Evolutionary conservation across 2,888 invertebrate genomes (phyloP).

Genomic region (Pinctada fucata): DNA sequence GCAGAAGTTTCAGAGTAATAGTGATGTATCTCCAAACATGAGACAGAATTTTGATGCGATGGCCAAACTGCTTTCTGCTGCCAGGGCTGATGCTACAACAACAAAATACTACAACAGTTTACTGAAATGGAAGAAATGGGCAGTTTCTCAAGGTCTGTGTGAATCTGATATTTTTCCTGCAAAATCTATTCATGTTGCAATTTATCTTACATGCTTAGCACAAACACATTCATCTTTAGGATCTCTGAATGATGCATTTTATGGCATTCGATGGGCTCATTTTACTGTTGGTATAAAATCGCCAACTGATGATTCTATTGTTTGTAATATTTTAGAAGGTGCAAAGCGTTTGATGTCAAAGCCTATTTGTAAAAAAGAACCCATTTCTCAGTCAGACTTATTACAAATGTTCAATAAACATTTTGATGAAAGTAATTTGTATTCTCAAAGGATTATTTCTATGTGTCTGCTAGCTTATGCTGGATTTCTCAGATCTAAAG

Average conservation of each 20-base stretch:
- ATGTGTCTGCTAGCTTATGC: slow-evolving; percentile 34
- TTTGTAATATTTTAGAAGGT: slow-evolving; percentile 36
- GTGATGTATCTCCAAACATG: too few relatives aligned
- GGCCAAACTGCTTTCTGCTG: slow-evolving; percentile 32
- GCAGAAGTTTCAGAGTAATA: too few relatives aligned
- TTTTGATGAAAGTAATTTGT: slow-evolving; percentile 25
- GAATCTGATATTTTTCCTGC: slow-evolving; percentile 43
- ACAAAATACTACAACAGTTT: slow-evolving; percentile 35
- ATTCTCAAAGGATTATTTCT: slow-evolving; percentile 39
- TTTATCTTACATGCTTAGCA: slow-evolving; percentile 44
- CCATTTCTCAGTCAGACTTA: slow-evolving; percentile 26
- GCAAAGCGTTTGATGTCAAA: slow-evolving; percentile 33
- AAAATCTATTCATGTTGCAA: slow-evolving; percentile 40
- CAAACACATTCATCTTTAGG: slow-evolving; percentile 36
- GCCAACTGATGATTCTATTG: slow-evolving; percentile 34
- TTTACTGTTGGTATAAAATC: slow-evolving; percentile 34
- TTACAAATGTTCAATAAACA: slow-evolving; percentile 21
- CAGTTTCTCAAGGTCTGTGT: slow-evolving; percentile 19
- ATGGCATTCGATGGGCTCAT: slow-evolving; percentile 47
- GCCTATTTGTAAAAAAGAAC: slow-evolving; percentile 34
- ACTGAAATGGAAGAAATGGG: slow-evolving; percentile 38
- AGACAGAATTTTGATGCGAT: too few relatives aligned
- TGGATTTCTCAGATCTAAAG: slow-evolving; percentile 40
- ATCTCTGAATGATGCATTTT: slow-evolving; percentile 46
- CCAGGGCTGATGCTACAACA: slow-evolving; percentile 30